Percentiles rank a stretch among this genome's conserved stretches.
These are phyloP conservation scores for Ephestia elutella DNA, from an alignment of 1,140 invertebrate genomes.

Conservation along the genomic window DNA sequence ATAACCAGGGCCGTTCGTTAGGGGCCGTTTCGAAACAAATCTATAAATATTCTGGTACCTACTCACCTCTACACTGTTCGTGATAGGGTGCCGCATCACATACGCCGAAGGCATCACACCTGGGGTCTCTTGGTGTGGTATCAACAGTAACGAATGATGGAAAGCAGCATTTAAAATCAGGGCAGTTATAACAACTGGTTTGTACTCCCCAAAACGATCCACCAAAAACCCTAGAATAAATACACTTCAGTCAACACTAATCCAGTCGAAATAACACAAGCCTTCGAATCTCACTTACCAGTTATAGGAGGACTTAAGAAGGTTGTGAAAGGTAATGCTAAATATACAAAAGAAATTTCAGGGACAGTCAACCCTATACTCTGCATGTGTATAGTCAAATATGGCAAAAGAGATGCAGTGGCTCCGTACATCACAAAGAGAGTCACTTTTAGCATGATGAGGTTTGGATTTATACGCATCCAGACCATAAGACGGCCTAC, in stretches of 20 bases:
- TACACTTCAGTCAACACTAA: conserved; percentile 14
- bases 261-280: neutral
- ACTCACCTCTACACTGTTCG: conserved; percentile 79
- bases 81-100: conserved; percentile 81
- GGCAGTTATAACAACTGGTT: conserved; percentile 83
- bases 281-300: conserved; percentile 70
- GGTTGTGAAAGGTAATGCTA: conserved; percentile 86
- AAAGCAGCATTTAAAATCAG: conserved; percentile 82
- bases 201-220: conserved; percentile 88
- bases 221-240: conserved; percentile 81
- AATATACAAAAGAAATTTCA: conserved; percentile 89
- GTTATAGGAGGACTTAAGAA: conserved; percentile 86
- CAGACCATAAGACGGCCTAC: conserved; percentile 43
- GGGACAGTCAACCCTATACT: conserved; percentile 87
- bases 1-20: conserved; percentile 39
- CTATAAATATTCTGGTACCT: conserved; percentile 29
- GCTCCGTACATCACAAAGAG: conserved; percentile 88
- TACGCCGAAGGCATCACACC: conserved; percentile 82
- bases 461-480: conserved; percentile 80
- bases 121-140: conserved; percentile 83
- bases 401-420: conserved; percentile 85
- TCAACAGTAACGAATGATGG: conserved; percentile 82
- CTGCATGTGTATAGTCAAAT: conserved; percentile 91
- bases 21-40: conserved; percentile 36
- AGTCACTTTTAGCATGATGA: conserved; percentile 85